Evolutionary conservation across 2,888 invertebrate genomes (phyloP).

Genomic region (Mellilla xanthometata): DNA sequence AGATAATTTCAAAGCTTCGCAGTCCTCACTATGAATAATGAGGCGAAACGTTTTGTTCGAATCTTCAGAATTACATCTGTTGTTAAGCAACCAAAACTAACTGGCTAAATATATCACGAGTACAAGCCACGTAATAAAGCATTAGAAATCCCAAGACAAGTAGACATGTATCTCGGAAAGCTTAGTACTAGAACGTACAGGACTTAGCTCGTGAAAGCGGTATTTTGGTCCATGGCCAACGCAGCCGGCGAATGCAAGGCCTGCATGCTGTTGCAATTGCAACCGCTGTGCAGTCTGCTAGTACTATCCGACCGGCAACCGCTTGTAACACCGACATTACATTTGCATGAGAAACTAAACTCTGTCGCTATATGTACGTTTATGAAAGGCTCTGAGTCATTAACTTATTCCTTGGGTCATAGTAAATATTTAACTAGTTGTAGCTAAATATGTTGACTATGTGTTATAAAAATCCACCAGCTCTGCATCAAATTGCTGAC

Average conservation of each 20-base stretch:
- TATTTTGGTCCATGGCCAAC: conserved; percentile 77
- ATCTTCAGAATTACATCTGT: too few relatives aligned
- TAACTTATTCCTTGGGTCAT: too few relatives aligned
- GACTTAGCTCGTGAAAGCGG: conserved; percentile 66
- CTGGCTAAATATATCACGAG: background rate
- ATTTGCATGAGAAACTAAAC: conserved; percentile 23
- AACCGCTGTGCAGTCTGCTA: conserved; percentile 54
- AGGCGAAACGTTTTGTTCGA: too few relatives aligned
- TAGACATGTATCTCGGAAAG: conserved; percentile 12
- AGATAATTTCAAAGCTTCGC: too few relatives aligned
- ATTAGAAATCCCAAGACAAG: conserved; percentile 24
- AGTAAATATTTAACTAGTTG: too few relatives aligned
- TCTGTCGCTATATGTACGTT: too few relatives aligned
- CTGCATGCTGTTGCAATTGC: conserved; percentile 73
- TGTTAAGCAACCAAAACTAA: too few relatives aligned
- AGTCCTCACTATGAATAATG: too few relatives aligned
- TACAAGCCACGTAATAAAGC: background rate
- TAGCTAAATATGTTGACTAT: too few relatives aligned
- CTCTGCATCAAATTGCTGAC: too few relatives aligned
- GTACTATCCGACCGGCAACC: conserved; percentile 17
- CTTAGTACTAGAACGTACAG: conserved; percentile 31
- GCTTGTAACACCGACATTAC: conserved; percentile 7
- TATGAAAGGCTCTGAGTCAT: too few relatives aligned
- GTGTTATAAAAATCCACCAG: too few relatives aligned
- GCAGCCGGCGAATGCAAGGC: conserved; percentile 77